Conservation (phyloP, 2,888 invertebrate species). For the Ganaspis brasiliensis region DNA sequence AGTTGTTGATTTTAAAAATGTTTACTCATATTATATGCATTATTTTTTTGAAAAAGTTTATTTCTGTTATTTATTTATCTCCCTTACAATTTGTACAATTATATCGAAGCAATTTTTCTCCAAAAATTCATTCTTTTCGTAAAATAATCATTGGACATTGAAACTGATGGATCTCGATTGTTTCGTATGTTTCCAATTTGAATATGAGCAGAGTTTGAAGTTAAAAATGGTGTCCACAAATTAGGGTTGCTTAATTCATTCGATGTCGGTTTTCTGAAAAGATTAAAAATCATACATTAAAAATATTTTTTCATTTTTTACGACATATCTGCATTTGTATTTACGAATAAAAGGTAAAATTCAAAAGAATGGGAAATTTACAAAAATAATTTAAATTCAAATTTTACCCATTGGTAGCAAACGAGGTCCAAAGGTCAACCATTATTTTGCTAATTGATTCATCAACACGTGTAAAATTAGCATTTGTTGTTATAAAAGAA, state of each 20-base stretch:
- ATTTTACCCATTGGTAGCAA: conserved; percentile 19
- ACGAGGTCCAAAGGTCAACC: no score
- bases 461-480: background rate
- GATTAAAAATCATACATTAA: background rate
- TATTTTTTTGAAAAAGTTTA: no score
- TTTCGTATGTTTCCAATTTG: conserved; percentile 10
- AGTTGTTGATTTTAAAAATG: no score
- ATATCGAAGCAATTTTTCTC: no score
- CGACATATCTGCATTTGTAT: no score
- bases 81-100: no score
- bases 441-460: conserved; percentile 1
- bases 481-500: background rate
- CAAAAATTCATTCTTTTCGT: no score
- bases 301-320: background rate
- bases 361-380: no score
- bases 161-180: background rate
- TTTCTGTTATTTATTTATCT: no score
- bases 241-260: background rate
- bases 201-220: background rate
- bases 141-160: background rate
- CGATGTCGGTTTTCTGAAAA: conserved; percentile 6
- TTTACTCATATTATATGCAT: no score
- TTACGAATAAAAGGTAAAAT: no score
- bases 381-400: no score
- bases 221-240: conserved; percentile 1